phyloP scores from a whole-genome alignment of 92 coral and sea anemone species.

The Porites divaricata region DNA sequence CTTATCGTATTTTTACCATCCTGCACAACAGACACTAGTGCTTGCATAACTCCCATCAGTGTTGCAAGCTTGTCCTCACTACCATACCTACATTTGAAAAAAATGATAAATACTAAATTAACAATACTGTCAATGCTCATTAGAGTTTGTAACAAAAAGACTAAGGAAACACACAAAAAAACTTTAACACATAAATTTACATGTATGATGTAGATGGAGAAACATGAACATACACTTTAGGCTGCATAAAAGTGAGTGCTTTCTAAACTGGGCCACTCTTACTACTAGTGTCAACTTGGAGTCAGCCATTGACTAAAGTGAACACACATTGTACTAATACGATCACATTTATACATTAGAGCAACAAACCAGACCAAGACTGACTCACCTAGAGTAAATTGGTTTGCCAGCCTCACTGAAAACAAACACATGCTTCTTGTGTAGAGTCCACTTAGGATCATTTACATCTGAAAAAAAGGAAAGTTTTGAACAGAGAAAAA shows the following conservation, averaged over 20 bases:
- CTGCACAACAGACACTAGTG: slow-evolving; percentile 92
- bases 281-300: too few relatives aligned
- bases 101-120: not conserved
- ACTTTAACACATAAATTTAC: too few relatives aligned
- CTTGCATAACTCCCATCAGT: slow-evolving; percentile 99
- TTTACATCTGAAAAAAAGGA: slow-evolving; percentile 74
- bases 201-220: too few relatives aligned
- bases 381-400: slow-evolving; percentile 86
- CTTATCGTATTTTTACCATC: slow-evolving; percentile 87
- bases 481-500: too few relatives aligned
- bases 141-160: not conserved
- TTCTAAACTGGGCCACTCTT: too few relatives aligned
- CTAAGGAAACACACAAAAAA: not conserved
- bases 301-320: too few relatives aligned
- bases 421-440: slow-evolving; percentile 96
- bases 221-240: too few relatives aligned
- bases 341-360: not conserved
- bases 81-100: slow-evolving; percentile 61
- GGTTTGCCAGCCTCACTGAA: slow-evolving; percentile 99
- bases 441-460: slow-evolving; percentile 87
- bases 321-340: too few relatives aligned
- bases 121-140: not conserved
- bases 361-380: not conserved
- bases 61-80: slow-evolving; percentile 98
- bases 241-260: too few relatives aligned